A percentile compares a stretch with the other conserved stretches of the same genome.
Conservation (phyloP, 2,888 invertebrate species). For the Chorisops tibialis region DNA sequence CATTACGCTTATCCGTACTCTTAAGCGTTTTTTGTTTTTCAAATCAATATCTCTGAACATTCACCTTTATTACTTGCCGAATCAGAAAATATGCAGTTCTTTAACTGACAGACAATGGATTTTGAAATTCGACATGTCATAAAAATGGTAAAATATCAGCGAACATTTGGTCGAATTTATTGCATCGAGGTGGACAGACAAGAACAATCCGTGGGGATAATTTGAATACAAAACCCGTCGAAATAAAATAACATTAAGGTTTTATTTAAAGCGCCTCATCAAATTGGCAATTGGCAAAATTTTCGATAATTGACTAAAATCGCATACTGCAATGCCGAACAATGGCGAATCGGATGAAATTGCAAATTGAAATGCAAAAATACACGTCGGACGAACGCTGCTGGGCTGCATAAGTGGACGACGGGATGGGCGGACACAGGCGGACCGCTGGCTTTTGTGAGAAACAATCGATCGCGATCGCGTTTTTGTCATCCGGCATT, state of each 20-base stretch:
- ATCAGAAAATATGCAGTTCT: too few species aligned
- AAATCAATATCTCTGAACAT: too few species aligned
- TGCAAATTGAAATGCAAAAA: conserved; percentile 8
- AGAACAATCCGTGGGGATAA: too few species aligned
- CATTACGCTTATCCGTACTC: too few species aligned
- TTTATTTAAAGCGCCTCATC: conserved; percentile 15
- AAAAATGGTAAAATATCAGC: too few species aligned
- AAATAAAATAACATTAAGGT: background rate
- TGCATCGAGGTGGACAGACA: too few species aligned
- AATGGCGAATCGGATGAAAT: conserved; percentile 7
- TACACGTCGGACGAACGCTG: background rate
- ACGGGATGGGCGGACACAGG: background rate
- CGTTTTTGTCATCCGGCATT: conserved; percentile 22
- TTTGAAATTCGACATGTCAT: too few species aligned
- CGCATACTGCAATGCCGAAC: conserved; percentile 5
- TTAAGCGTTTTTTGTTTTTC: too few species aligned
- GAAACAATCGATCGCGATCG: conserved; percentile 30
- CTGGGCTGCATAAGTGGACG: background rate
- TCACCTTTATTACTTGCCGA: too few species aligned
- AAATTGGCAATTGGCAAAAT: conserved; percentile 6
- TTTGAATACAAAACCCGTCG: too few species aligned
- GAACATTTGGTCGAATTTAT: too few species aligned
- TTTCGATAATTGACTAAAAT: conserved; percentile 15
- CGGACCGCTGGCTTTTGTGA: conserved; percentile 25
- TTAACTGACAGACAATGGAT: too few species aligned